phyloP scores from a whole-genome alignment of 1,140 invertebrate species.

The Coptotermes formosanus region DNA sequence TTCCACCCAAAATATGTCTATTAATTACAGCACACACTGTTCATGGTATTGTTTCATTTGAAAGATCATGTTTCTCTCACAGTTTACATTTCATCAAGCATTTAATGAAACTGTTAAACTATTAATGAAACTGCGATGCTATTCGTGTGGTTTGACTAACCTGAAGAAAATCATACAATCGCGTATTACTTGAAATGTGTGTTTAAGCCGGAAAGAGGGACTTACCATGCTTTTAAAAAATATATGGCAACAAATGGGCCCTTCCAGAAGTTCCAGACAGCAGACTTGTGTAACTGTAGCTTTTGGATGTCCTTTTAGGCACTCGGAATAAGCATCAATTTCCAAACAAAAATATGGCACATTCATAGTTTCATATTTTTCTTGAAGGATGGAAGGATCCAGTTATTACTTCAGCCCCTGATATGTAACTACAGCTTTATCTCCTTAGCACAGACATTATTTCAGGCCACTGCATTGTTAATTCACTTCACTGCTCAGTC shows the following conservation, averaged over 20 bases:
- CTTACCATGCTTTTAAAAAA: not conserved
- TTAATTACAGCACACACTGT: not conserved
- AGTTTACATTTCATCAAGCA: not conserved
- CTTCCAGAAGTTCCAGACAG: not conserved
- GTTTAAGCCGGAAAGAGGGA: not conserved
- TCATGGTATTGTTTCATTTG: not conserved
- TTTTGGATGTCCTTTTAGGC: not conserved
- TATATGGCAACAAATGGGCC: not conserved
- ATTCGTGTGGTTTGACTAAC: not conserved
- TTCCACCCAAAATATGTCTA: not conserved
- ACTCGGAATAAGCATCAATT: not conserved
- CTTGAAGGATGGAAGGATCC: not conserved
- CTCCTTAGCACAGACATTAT: not conserved
- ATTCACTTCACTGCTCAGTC: not conserved
- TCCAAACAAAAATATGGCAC: not conserved
- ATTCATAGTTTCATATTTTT: not conserved
- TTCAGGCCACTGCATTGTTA: not conserved
- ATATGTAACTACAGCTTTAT: not conserved
- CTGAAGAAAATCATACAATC: not conserved
- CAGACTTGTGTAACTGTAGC: not conserved
- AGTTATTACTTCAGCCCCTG: not conserved
- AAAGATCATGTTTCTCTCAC: not conserved
- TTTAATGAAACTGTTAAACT: not conserved
- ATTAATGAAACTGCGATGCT: not conserved
- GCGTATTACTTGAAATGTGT: not conserved